A percentile compares a stretch with the other conserved stretches of the same genome.
Evolutionary conservation across 2,113 vertebrate genomes (phyloP).

Genomic region (Erythrolamprus reginae): DNA sequence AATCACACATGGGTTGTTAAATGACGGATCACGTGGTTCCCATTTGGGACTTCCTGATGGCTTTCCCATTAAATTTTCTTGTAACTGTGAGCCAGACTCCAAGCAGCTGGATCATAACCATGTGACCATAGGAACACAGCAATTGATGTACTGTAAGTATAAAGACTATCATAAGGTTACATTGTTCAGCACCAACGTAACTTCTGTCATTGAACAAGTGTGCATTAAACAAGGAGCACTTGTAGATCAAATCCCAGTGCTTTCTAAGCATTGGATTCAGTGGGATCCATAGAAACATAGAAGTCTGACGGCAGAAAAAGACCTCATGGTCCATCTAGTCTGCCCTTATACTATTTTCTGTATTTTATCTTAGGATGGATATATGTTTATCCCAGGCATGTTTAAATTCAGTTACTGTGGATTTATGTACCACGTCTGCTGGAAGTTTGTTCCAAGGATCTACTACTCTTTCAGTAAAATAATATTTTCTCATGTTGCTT

Average conservation of each 20-base stretch:
- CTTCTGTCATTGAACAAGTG: neutral
- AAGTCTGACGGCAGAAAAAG: too few species aligned
- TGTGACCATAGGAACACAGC: neutral
- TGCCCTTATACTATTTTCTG: too few species aligned
- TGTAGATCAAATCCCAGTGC: neutral
- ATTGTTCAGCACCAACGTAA: neutral
- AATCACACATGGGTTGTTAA: neutral
- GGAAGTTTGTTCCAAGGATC: too few species aligned
- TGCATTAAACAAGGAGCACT: neutral
- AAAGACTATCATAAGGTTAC: neutral
- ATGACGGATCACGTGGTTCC: neutral
- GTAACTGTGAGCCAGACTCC: neutral
- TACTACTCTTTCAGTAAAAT: too few species aligned
- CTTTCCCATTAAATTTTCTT: neutral
- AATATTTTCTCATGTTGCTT: too few species aligned
- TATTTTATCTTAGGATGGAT: too few species aligned
- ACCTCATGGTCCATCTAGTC: too few species aligned
- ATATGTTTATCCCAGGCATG: too few species aligned
- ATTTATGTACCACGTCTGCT: too few species aligned
- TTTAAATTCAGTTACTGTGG: too few species aligned
- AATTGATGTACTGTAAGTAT: neutral
- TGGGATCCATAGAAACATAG: too few species aligned
- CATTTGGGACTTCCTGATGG: neutral
- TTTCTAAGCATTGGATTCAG: neutral
- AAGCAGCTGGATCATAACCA: neutral